Percentiles rank a stretch among this genome's conserved stretches.
These are phyloP conservation scores for Chrosomus eos DNA, from an alignment of 2,797 vertebrate genomes.

Conservation along the genomic window DNA sequence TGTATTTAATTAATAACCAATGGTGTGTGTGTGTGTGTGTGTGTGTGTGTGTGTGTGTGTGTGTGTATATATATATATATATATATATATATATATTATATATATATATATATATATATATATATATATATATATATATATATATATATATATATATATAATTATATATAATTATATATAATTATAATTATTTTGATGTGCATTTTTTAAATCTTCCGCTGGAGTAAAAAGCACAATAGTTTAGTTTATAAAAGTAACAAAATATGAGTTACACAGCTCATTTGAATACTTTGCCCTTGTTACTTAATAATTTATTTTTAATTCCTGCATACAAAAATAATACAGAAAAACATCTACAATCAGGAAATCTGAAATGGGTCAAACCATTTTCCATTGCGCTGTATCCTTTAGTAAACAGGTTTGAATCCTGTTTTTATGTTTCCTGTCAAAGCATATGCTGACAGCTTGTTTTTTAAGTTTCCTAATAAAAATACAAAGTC, in stretches of 20 bases:
- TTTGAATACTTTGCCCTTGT: neutral
- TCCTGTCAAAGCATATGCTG: neutral
- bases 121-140: too few species aligned
- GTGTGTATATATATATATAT: too few species aligned
- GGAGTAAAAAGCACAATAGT: neutral
- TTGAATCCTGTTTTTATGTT: slow-evolving; percentile 33
- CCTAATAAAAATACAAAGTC: slow-evolving; percentile 8
- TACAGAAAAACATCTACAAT: neutral
- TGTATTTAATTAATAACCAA: neutral
- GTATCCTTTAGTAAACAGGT: slow-evolving; percentile 10
- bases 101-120: too few species aligned
- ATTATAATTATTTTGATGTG: neutral
- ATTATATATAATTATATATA: too few species aligned
- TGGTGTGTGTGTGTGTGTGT: too few species aligned
- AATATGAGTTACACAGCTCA: neutral
- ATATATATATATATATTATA: too few species aligned
- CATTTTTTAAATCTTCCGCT: neutral
- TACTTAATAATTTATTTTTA: neutral
- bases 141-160: too few species aligned
- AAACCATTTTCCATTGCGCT: neutral
- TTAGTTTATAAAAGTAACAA: neutral
- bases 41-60: too few species aligned
- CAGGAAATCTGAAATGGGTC: neutral
- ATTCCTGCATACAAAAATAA: neutral
- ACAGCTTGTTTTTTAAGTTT: slow-evolving; percentile 23